Evolutionary conservation across 2,113 vertebrate genomes (phyloP).

Genomic region (Semnopithecus entellus): DNA sequence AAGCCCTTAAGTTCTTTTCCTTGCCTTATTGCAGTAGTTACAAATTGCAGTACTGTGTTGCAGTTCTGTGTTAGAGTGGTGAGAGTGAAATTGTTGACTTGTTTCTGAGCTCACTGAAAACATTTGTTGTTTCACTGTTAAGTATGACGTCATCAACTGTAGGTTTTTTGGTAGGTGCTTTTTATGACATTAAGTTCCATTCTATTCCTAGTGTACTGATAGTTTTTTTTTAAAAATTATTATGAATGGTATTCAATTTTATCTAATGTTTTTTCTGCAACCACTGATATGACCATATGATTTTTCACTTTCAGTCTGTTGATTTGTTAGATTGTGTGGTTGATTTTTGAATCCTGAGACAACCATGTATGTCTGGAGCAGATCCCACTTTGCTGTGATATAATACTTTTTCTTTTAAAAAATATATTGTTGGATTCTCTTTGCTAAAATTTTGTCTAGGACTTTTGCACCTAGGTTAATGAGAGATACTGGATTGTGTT

Average conservation of each 20-base stretch:
- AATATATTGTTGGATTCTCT: neutral
- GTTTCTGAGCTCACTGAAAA: slow-evolving; percentile 20
- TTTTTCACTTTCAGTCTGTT: neutral
- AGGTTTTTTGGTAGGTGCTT: neutral
- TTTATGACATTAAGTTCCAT: neutral
- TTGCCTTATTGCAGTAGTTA: slow-evolving; percentile 26
- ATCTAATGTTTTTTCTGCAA: neutral
- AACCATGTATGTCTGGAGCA: neutral
- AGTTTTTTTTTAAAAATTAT: neutral
- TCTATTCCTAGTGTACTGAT: neutral
- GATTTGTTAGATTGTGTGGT: neutral
- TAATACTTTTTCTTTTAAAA: neutral
- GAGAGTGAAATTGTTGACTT: neutral
- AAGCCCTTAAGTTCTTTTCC: neutral
- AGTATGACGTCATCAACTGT: neutral
- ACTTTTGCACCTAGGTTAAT: neutral
- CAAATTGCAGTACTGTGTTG: neutral
- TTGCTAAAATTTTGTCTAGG: slow-evolving; percentile 37
- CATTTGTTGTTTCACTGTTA: neutral
- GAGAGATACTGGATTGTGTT: neutral
- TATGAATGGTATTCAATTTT: neutral
- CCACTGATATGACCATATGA: neutral
- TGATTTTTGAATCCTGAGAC: slow-evolving; percentile 17
- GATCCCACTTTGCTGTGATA: neutral
- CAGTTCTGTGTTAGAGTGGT: neutral